phyloP scores from a whole-genome alignment of 2,888 invertebrate species.

The Ormia ochracea region DNA sequence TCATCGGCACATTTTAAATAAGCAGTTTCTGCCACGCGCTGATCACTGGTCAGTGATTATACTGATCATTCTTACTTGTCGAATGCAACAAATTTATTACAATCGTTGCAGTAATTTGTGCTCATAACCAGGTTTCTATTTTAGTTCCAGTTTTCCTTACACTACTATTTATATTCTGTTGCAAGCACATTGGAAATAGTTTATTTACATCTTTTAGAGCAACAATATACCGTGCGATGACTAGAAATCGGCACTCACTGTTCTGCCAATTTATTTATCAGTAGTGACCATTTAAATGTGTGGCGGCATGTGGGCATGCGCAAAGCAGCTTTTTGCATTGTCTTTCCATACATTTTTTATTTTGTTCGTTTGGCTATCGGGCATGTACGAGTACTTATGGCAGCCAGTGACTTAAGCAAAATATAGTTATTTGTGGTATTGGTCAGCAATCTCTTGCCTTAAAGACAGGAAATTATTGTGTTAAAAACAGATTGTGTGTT shows the following conservation, averaged over 20 bases:
- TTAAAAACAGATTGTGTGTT: conserved; percentile 38
- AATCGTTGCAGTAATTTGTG: conserved; percentile 55
- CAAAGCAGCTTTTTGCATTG: not conserved
- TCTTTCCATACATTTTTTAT: not conserved
- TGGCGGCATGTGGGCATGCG: conserved; percentile 43
- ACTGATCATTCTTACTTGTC: conserved; percentile 43
- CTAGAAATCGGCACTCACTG: conserved; percentile 19
- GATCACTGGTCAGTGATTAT: conserved; percentile 51
- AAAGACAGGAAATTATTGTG: conserved; percentile 40
- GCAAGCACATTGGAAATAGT: not conserved
- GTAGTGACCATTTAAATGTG: conserved; percentile 46
- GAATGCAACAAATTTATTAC: conserved; percentile 61
- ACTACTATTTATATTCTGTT: not conserved
- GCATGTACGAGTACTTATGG: conserved; percentile 28
- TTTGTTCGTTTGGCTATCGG: not conserved
- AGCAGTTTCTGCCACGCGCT: conserved; percentile 56
- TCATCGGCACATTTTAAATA: conserved; percentile 33
- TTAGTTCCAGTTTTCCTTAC: not conserved
- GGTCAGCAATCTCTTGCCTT: conserved; percentile 20
- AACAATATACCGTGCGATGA: conserved; percentile 18
- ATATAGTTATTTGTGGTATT: conserved; percentile 47
- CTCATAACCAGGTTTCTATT: conserved; percentile 46
- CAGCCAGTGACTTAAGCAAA: conserved; percentile 33
- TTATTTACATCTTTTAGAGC: conserved; percentile 36
- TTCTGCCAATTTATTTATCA: conserved; percentile 31